These are phyloP conservation scores for Carterocephalus palaemon DNA, from an alignment of 2,888 invertebrate species.

Conservation along the genomic window DNA sequence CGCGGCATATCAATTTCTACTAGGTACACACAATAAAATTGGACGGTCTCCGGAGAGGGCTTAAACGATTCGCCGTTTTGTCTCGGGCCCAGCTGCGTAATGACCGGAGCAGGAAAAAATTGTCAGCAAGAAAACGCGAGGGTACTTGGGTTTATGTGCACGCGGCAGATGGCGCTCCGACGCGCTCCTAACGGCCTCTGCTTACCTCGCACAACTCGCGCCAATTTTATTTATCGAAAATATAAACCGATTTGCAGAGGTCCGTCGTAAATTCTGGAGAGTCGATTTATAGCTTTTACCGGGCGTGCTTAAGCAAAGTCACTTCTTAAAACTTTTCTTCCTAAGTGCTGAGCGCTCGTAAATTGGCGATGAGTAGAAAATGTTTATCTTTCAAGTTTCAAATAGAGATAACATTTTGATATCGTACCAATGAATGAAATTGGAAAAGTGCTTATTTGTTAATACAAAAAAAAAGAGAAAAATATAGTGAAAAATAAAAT, in stretches of 20 bases:
- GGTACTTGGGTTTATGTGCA: slow-evolving; percentile 77
- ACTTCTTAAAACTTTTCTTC: slow-evolving; percentile 63
- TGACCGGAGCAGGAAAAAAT: slow-evolving; percentile 78
- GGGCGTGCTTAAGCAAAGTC: slow-evolving; percentile 71
- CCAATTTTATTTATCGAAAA: slow-evolving; percentile 80
- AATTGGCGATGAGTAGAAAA: slow-evolving; percentile 16
- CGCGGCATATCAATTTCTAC: slow-evolving; percentile 76
- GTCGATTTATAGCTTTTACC: slow-evolving; percentile 76
- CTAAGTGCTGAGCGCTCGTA: slow-evolving; percentile 21
- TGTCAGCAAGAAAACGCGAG: slow-evolving; percentile 79
- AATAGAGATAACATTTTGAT: too few relatives aligned
- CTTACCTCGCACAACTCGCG: slow-evolving; percentile 79
- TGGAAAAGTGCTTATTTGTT: too few relatives aligned
- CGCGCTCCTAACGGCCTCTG: slow-evolving; percentile 76
- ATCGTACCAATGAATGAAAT: too few relatives aligned
- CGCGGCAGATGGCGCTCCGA: slow-evolving; percentile 53
- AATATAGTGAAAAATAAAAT: too few relatives aligned
- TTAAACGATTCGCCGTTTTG: slow-evolving; percentile 80
- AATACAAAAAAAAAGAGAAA: too few relatives aligned
- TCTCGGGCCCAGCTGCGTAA: slow-evolving; percentile 79
- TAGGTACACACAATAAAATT: slow-evolving; percentile 77
- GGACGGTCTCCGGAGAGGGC: slow-evolving; percentile 77
- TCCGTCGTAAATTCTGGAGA: slow-evolving; percentile 73
- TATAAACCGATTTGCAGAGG: slow-evolving; percentile 79
- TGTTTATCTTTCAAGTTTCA: background rate